Base-by-base conservation (phyloP, 2,888 invertebrate species). In the Ochropleura leucogaster region DNA sequence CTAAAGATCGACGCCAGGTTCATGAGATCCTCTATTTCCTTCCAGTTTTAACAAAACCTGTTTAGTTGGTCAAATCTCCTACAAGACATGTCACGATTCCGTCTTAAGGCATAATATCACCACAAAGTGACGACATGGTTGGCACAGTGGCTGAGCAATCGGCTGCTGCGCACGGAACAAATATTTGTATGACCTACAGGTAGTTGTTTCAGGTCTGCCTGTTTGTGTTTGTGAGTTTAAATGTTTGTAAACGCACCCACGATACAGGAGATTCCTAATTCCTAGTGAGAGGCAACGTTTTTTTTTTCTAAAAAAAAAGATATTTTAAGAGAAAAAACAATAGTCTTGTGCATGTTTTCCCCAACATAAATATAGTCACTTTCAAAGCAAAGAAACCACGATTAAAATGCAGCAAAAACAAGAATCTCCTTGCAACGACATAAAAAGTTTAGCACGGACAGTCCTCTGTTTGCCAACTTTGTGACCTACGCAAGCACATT, bases 401-500 rank as follows among this genome's bases (percentile, higher is more conserved):
- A 66, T 60, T 60, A 60, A 75, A 68, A 55, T n/a, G 18, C 3
- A 46, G 20, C 55, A 77, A 65, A 79, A 73, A 68, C 55, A 68
- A 65, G 44, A 62, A 63, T 68, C 18, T 76, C 64, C 20, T 18
- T 49, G 51, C 4, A n/a, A 16, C 40, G 20, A 73, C 78, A 68
- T 49, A 59, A 65, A 65, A 81, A 73, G 53, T 77, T 70, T 65
- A 68, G 65, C 74, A 62, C n/a, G 67, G 63, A 60, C 67, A 63
- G 72, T 66, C 40, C 59, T 63, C 62, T 72, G 71, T 82, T 72
- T 69, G 59, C 74, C 68, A 72, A 78, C 66, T 72, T 72, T 70
- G 74, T 77, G 78, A 74, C 82, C 70, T 74, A 74, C 68, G 65
- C 65, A 82, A 82, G 78, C 78, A 74, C 63, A 67, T 73, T 73